phyloP scores from a whole-genome alignment of 2,888 invertebrate species.

The Xanthia icteritia region DNA sequence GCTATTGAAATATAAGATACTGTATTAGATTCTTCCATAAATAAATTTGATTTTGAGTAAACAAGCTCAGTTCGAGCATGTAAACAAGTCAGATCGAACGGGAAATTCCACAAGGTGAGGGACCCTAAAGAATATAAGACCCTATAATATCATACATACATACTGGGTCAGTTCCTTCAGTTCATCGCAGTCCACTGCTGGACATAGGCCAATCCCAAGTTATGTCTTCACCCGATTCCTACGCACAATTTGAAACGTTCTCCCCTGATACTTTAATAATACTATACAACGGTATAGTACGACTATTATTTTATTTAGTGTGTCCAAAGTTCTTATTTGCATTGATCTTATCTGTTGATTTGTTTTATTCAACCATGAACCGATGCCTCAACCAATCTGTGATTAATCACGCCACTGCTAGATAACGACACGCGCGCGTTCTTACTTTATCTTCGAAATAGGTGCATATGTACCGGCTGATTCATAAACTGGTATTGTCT shows the following conservation, averaged over 20 bases:
- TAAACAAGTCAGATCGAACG: conserved; percentile 5
- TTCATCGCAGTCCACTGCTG: too few relatives aligned
- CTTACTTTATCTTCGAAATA: conserved; percentile 3
- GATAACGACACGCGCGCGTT: not conserved
- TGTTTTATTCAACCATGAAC: conserved; percentile 9
- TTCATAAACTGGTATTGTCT: conserved; percentile 8
- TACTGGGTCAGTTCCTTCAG: not conserved
- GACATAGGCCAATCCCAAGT: not conserved
- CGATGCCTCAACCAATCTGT: conserved; percentile 23
- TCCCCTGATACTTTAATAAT: not conserved
- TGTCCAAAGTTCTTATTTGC: not conserved
- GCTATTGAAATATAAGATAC: not conserved
- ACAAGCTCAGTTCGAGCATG: conserved; percentile 7
- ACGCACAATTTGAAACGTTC: not conserved
- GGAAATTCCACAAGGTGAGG: not conserved
- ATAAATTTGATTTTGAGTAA: conserved; percentile 21
- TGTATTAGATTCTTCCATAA: not conserved
- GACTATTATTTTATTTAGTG: not conserved
- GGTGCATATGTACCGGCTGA: not conserved
- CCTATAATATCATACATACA: not conserved
- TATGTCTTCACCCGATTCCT: not conserved
- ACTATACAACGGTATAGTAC: too few relatives aligned
- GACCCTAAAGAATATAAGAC: not conserved
- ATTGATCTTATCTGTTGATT: conserved; percentile 25
- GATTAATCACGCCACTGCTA: conserved; percentile 16